Conservation (phyloP, 2,797 vertebrate genomes). For the Pterois miles region DNA sequence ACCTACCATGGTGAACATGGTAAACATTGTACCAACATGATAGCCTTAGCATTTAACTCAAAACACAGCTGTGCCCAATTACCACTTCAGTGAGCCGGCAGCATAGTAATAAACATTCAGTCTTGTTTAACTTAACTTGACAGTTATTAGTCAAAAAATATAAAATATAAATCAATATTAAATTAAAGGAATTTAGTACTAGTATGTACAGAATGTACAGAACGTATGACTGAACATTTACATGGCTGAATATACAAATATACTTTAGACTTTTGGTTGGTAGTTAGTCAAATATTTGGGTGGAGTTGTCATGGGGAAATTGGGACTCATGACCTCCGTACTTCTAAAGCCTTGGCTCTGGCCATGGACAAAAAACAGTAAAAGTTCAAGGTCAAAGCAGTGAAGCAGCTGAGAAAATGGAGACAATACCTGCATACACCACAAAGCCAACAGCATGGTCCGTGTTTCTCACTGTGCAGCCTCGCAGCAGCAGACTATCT, state of each 20-base stretch:
- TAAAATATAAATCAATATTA: not conserved
- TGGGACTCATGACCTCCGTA: not conserved
- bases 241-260: not conserved
- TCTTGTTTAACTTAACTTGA: not conserved
- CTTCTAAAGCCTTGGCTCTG: not conserved
- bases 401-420: conserved; percentile 6
- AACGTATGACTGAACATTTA: not conserved
- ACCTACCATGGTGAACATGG: not conserved
- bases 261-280: no score
- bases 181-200: not conserved
- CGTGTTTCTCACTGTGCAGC: conserved; percentile 94
- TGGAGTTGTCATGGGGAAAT: not conserved
- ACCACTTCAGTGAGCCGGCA: not conserved
- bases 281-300: not conserved
- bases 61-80: not conserved
- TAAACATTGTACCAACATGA: not conserved
- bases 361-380: not conserved
- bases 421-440: conserved; percentile 90
- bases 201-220: not conserved
- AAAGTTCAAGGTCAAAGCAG: conserved; percentile 19
- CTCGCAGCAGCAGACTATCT: conserved; percentile 92
- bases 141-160: not conserved
- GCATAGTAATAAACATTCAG: not conserved
- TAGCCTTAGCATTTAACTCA: not conserved
- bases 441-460: conserved; percentile 90